Conservation (phyloP, 2,113 vertebrate genomes). For the Polypterus senegalus region DNA sequence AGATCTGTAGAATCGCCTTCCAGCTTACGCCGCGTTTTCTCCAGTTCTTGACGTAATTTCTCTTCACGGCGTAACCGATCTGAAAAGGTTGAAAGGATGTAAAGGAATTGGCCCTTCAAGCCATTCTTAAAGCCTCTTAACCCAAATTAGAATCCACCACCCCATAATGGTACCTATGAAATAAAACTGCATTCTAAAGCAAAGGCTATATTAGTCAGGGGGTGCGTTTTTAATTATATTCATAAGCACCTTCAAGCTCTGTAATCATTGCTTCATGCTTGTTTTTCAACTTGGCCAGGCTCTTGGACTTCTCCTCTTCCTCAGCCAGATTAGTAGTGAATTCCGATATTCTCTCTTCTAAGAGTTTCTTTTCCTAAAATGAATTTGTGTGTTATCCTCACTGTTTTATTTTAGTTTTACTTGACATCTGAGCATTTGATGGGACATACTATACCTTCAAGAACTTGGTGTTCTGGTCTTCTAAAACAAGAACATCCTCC, state of each 20-base stretch:
- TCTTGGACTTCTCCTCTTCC: slow-evolving; percentile 97
- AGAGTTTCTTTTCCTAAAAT: slow-evolving; percentile 79
- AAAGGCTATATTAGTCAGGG: too few species aligned
- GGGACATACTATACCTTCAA: slow-evolving; percentile 54
- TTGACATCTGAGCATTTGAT: neutral
- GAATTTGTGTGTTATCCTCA: too few species aligned
- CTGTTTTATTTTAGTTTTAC: neutral
- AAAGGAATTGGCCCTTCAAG: neutral
- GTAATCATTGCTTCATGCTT: slow-evolving; percentile 97
- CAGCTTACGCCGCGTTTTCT: slow-evolving; percentile 90
- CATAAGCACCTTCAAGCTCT: slow-evolving; percentile 74
- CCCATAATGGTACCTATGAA: too few species aligned
- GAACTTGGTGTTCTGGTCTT: slow-evolving; percentile 87
- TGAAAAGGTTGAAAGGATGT: slow-evolving; percentile 23
- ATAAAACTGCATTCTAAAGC: too few species aligned
- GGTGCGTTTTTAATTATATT: too few species aligned
- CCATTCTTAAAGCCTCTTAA: neutral
- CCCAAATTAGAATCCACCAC: neutral
- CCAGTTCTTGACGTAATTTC: slow-evolving; percentile 85
- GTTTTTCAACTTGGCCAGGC: slow-evolving; percentile 89
- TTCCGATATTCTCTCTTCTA: slow-evolving; percentile 87
- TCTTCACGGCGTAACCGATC: slow-evolving; percentile 87
- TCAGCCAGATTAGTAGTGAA: slow-evolving; percentile 88
- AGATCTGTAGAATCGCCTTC: slow-evolving; percentile 86
- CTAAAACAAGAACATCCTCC: slow-evolving; percentile 80